Base-by-base conservation (phyloP, 2,113 vertebrate species). In the Chaenocephalus aceratus region DNA sequence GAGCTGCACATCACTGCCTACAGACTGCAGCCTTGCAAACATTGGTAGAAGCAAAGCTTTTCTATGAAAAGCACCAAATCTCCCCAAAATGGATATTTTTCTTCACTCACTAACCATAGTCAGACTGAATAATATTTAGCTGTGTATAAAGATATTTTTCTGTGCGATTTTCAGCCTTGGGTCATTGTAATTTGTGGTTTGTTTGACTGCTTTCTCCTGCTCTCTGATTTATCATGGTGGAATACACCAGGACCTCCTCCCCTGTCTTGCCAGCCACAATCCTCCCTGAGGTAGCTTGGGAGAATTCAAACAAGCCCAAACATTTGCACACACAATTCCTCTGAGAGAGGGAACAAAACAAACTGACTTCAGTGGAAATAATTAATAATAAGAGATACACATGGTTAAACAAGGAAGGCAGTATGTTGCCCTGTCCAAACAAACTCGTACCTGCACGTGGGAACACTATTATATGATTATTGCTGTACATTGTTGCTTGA, bases 171-270 rank as follows among this genome's bases (percentile, higher is more conserved):
- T 57, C 14, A 75, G 64, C 77, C 65, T 75, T 59, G 16, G 65
- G 69, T 79, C 54, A 74, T 64, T 66, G 34, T 87, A 89, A 87
- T 90, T 88, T 72, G 53, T 82, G 69, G 56, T 70, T 74, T 88
- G 51, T 79, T 84, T 49, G 15, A 16, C 70, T 68, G 10, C 60
- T 46, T 78, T 66, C 75, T 54, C 34, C 83, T 87, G 23, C 64
- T 66, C 48, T 79, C 52, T 82, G 78, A 84, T 88, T 86, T 74
- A 75, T 88, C 60, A 73, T 65, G 70, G 64, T 77, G 57, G 56
- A 80, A 81, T 85, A 80, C 59, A 60, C 10, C 59, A 68, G 18
- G 46, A 74, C 18, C 26, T 69, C 48, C 57, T 44, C 65, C 70
- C 73, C 57, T 71, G 21, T 21, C 18, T 81, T 57, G 46, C 34